These are phyloP conservation scores for Bolinopsis microptera DNA, from an alignment of 37 sponge, comb jelly and placozoan genomes.

Conservation along the genomic window DNA sequence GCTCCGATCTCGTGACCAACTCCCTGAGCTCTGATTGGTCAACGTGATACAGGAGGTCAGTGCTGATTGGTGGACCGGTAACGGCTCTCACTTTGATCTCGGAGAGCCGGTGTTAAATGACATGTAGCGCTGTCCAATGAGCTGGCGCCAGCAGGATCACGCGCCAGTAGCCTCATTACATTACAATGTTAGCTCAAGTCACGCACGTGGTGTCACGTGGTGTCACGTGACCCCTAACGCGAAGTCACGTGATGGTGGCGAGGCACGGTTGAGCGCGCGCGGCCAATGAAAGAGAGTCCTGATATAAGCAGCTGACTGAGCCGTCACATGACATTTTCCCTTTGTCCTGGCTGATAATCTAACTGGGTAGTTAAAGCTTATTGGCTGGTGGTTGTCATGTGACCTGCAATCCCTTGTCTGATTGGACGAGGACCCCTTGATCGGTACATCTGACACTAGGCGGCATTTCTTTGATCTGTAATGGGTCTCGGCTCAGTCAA, in stretches of 20 bases:
- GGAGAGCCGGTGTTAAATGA: conserved; percentile 19
- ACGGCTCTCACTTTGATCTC: not conserved
- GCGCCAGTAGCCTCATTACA: not conserved
- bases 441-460: not conserved
- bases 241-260: not conserved
- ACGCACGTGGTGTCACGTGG: conserved; percentile 12
- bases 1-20: not conserved
- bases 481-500: not conserved
- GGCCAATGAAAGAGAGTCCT: not conserved
- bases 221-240: not conserved
- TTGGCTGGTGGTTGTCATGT: not conserved
- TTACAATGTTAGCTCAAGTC: not conserved
- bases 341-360: not conserved
- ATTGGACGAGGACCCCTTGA: not conserved
- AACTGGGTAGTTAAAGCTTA: not conserved
- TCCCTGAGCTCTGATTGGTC: not conserved
- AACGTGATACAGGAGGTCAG: not conserved
- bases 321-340: not conserved
- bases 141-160: not conserved
- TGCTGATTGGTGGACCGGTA: not conserved
- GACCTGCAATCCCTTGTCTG: not conserved
- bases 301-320: not conserved
- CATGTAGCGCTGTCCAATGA: not conserved
- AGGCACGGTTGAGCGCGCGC: not conserved
- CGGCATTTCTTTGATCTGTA: conserved; percentile 30